Evolutionary conservation across 2,113 vertebrate species (phyloP), one percentile per base, ranked within the genome.

Genomic region (Tachuris rubrigastra): DNA sequence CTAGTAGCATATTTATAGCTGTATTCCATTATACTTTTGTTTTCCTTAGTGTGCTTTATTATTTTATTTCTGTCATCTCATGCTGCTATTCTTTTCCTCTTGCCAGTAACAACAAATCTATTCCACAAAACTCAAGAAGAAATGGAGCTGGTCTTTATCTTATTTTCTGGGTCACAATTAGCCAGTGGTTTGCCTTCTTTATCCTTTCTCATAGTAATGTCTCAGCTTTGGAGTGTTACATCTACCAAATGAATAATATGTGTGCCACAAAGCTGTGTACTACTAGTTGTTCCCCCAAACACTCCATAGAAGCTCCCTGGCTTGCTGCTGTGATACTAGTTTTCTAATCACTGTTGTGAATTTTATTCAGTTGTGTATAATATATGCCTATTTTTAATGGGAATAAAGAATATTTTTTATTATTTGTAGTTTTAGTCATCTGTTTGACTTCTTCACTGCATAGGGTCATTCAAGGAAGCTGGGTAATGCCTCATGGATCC

Each of bases 321-420:
- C 47, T 77, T 90, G 72, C 83, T 93, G 80, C 50, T 86, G 24
- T 74, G 39, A 22, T 55, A 63, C 0, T 6, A 56, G 67, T 44
- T 90, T 86, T 93, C 33, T 63, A 22, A 33, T 81, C 35, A 84
- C 30, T 68, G 41, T 73, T 63, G 39, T 87, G 8, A 30, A 15
- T 76, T 93, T 95, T 81, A 75, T 68, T 93, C 28, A 42, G 14
- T 56, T 95, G 49, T 84, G 14, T 87, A 37, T 62, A 84, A 65
- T 62, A 78, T 11, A 49, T 58, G 53, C 35, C 56, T 87, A 46
- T 94, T 93, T 96, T 92, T 89, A 69, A 84, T 66, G 69, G 22
- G 19, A 97, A 96, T 97, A 97, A 97, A 97, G 28, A 10, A 66
- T 90, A 56, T 83, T 93, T 96, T 95, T 92, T 90, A 92, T 81